These are phyloP conservation scores for Tachuris rubrigastra DNA, from an alignment of 2,113 vertebrate genomes.

Conservation along the genomic window DNA sequence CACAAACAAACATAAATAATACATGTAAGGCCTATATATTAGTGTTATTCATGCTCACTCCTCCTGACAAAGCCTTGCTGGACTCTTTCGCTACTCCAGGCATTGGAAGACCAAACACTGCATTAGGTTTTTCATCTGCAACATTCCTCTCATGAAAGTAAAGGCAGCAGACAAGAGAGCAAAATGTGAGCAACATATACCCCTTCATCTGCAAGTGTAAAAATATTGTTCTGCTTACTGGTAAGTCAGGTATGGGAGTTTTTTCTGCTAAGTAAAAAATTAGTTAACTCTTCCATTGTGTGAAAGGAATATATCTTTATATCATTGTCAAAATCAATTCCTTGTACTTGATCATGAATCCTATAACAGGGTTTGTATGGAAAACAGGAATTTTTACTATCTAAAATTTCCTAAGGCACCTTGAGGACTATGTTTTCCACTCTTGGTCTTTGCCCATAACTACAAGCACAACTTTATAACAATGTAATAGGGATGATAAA, in stretches of 20 bases:
- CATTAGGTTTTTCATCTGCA: neutral
- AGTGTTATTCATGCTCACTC: neutral
- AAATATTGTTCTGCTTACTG: neutral
- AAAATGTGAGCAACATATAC: neutral
- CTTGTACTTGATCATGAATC: neutral
- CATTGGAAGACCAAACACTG: neutral
- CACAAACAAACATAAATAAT: neutral
- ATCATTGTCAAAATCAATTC: neutral
- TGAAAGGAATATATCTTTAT: neutral
- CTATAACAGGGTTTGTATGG: neutral
- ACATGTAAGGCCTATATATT: neutral
- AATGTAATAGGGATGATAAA: neutral
- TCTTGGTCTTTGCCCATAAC: neutral
- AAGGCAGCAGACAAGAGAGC: neutral
- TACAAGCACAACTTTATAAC: neutral
- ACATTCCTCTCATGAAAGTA: neutral
- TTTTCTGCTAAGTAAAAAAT: neutral
- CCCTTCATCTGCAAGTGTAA: neutral
- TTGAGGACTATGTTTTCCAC: neutral
- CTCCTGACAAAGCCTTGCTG: neutral
- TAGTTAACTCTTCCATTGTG: neutral
- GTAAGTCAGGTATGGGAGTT: neutral
- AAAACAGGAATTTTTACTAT: neutral
- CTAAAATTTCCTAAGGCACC: neutral
- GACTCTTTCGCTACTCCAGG: neutral